These are phyloP conservation scores for Oreochromis tanganicae DNA, from an alignment of 2,113 vertebrate species.

Conservation along the genomic window DNA sequence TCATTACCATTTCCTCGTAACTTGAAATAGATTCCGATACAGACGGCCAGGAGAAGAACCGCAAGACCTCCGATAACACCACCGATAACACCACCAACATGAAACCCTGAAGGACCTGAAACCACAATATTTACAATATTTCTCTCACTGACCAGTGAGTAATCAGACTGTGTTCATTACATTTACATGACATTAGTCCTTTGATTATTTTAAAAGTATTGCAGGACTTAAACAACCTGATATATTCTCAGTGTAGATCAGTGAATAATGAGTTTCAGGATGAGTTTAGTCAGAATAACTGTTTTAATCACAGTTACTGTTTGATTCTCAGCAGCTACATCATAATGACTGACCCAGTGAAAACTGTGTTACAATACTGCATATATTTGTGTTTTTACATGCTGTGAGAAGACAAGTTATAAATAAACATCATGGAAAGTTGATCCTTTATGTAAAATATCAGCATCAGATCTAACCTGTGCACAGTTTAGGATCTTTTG, in stretches of 20 bases:
- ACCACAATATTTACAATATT: background rate
- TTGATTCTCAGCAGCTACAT: background rate
- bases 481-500: background rate
- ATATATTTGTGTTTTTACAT: background rate
- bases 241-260: background rate
- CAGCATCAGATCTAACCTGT: background rate
- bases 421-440: background rate
- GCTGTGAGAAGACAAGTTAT: rapidly evolving
- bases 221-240: background rate
- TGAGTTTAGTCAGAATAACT: background rate
- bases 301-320: background rate
- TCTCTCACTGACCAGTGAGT: rapidly evolving
- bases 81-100: rapidly evolving
- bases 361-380: background rate
- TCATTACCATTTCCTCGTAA: background rate
- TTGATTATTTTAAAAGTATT: background rate
- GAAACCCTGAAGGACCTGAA: background rate
- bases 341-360: background rate
- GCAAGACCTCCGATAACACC: rapidly evolving
- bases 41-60: background rate
- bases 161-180: background rate
- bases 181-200: background rate
- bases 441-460: background rate
- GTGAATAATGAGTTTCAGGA: background rate
- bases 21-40: background rate